These are phyloP conservation scores for Pseudolaguvia tuberculata DNA, from an alignment of 2,113 vertebrate genomes.

Conservation along the genomic window DNA sequence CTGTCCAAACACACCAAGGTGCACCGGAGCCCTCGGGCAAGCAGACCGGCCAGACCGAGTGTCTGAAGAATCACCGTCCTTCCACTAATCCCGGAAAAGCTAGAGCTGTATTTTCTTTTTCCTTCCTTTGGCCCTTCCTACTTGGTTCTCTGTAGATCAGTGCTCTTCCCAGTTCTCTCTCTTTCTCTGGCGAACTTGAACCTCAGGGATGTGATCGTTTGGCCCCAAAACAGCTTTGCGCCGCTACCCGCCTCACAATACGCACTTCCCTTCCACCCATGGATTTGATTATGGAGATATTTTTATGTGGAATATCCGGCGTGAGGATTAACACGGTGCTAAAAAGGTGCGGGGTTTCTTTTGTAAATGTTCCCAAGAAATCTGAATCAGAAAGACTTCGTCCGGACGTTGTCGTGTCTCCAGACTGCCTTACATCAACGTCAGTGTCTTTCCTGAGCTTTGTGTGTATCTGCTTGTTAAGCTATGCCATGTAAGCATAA, in stretches of 20 bases:
- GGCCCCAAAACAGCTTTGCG: constrained; percentile 41
- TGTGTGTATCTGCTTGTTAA: constrained; percentile 7
- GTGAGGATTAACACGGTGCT: constrained; percentile 15
- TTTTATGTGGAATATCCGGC: constrained; percentile 7
- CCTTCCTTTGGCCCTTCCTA: constrained; percentile 16
- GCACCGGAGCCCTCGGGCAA: constrained; percentile 70
- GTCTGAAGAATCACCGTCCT: constrained; percentile 53
- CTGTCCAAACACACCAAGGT: constrained; percentile 82
- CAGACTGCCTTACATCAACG: constrained; percentile 8
- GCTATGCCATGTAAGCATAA: constrained; percentile 7
- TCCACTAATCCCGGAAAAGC: constrained; percentile 2
- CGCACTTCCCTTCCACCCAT: neutral
- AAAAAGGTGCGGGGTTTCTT: neutral
- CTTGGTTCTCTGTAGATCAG: constrained; percentile 25
- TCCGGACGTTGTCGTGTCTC: neutral
- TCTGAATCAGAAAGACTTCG: constrained; percentile 10
- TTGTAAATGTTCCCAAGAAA: constrained; percentile 28
- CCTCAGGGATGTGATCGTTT: constrained; percentile 48
- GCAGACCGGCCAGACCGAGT: constrained; percentile 62
- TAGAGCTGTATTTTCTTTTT: constrained; percentile 20
- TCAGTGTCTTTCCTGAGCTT: neutral
- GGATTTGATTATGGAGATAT: neutral
- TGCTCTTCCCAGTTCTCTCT: constrained; percentile 45
- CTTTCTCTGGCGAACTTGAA: constrained; percentile 35
- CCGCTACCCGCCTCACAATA: neutral